Percentiles rank a stretch among this genome's conserved stretches.
Conservation (phyloP, 2,888 invertebrate species). For the Protophormia terraenovae region DNA sequence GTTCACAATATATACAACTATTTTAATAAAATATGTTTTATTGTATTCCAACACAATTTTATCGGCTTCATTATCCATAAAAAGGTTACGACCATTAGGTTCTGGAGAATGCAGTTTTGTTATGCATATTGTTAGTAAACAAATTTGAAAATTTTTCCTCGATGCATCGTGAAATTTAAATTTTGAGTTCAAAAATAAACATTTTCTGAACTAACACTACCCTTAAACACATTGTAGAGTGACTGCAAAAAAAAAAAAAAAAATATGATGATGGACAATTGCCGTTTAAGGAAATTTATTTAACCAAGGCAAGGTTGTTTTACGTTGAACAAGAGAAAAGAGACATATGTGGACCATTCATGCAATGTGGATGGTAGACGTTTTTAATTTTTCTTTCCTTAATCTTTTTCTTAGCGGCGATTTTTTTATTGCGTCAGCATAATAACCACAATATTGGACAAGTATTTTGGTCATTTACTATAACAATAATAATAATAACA, state of each 20-base stretch:
- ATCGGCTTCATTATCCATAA: too few relatives aligned
- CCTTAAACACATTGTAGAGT: not conserved
- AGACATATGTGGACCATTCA: slow-evolving; percentile 49
- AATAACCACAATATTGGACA: slow-evolving; percentile 49
- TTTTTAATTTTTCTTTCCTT: slow-evolving; percentile 1
- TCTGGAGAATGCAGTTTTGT: too few relatives aligned
- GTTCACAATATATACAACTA: too few relatives aligned
- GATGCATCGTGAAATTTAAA: too few relatives aligned
- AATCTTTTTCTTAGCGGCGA: not conserved
- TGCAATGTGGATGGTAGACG: not conserved
- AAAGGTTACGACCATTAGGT: too few relatives aligned
- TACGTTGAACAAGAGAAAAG: not conserved
- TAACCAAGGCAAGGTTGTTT: slow-evolving; percentile 38
- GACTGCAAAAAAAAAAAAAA: not conserved
- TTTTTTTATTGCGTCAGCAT: slow-evolving; percentile 52
- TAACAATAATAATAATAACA: not conserved
- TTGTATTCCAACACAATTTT: too few relatives aligned
- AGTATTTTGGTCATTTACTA: slow-evolving; percentile 47
- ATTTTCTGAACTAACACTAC: not conserved
- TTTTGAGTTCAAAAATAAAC: too few relatives aligned
- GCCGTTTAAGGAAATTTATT: slow-evolving; percentile 25
- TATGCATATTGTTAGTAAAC: too few relatives aligned
- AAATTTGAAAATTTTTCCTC: too few relatives aligned
- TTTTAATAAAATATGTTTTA: too few relatives aligned
- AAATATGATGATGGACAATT: slow-evolving; percentile 2